Base-by-base conservation (phyloP, 2,113 vertebrate species). In the Sinocyclocheilus rhinocerous region DNA sequence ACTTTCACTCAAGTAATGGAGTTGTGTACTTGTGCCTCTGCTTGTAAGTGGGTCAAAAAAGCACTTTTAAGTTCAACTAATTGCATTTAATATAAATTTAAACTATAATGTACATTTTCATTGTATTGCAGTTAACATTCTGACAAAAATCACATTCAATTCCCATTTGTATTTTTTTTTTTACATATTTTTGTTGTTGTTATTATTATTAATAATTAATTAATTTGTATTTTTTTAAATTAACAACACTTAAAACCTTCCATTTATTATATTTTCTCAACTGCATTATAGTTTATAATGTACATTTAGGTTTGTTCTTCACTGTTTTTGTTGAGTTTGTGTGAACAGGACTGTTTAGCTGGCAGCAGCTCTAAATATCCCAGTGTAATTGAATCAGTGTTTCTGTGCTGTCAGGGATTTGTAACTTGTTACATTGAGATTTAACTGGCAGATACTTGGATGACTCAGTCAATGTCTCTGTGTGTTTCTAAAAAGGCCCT, bases 381-480 rank as follows among this genome's bases (percentile, higher is more conserved):
- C 86, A 91, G 91, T 94, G 92, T 92, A 94, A 94, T 94, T 92
- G 92, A 93, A 94, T 95, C 92, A 93, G 93, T 93, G 92, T 91
- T 91, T 90, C 91, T 94, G 91, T 92, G 90, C 92, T 93, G 94
- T 95, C 92, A 92, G 91, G 92, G 93, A 95, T 95, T 95, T 95
- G 94, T 95, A 94, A 92, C 93, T 93, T 95, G 95, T 95, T 94
- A 93, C 92, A 88, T 78, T 89, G 75, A 85, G 42, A 85, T 88
- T 90, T 88, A 84, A 75, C 89, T 92, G 93, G 91, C 92, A 94
- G 91, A 91, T 90, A 93, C 89, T 91, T 93, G 94, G 93, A 94
- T 93, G 89, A 93, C 90, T 93, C 84, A 88, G 90, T 85, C 73
- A 89, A 89, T 90, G 84, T 77, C 65, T 84, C 75, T 83, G 86